Conservation (phyloP, 2,888 invertebrate species). For the Melieria omissa region DNA sequence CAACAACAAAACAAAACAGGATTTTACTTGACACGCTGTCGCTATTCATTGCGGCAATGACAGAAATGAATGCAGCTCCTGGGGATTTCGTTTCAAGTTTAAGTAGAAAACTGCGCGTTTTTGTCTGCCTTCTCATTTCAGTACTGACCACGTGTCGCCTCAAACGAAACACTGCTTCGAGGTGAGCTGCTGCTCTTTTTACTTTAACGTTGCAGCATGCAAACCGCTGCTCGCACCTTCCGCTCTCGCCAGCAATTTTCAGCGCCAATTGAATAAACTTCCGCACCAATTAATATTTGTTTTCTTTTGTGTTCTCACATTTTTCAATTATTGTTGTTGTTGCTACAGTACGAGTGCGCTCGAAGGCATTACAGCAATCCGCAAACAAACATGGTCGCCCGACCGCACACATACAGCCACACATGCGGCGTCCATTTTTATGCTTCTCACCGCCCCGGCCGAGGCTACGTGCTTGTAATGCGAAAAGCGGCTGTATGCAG, state of each 20-base stretch:
- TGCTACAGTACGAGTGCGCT: conserved; percentile 2
- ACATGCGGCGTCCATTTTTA: not conserved
- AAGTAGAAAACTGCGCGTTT: too few species aligned
- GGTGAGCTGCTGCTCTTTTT: too few species aligned
- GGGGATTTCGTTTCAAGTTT: too few species aligned
- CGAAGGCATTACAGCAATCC: not conserved
- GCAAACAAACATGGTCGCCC: not conserved
- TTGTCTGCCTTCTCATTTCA: too few species aligned
- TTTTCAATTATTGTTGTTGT: not conserved
- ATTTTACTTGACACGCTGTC: too few species aligned
- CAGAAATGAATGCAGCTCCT: too few species aligned
- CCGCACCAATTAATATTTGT: conserved; percentile 12
- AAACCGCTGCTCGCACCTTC: too few species aligned
- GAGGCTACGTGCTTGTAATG: conserved; percentile 24
- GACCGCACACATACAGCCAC: not conserved
- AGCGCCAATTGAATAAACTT: conserved; percentile 26
- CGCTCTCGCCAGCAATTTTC: not conserved
- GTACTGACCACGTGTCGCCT: too few species aligned
- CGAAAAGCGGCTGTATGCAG: conserved; percentile 11
- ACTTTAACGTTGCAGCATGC: too few species aligned
- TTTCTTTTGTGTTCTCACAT: not conserved
- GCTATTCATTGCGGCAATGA: too few species aligned
- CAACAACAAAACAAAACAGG: too few species aligned
- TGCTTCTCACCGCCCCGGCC: not conserved
- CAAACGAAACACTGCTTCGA: too few species aligned